Evolutionary conservation across 2,888 invertebrate genomes (phyloP).

Genomic region (Leptopilina syphax): DNA sequence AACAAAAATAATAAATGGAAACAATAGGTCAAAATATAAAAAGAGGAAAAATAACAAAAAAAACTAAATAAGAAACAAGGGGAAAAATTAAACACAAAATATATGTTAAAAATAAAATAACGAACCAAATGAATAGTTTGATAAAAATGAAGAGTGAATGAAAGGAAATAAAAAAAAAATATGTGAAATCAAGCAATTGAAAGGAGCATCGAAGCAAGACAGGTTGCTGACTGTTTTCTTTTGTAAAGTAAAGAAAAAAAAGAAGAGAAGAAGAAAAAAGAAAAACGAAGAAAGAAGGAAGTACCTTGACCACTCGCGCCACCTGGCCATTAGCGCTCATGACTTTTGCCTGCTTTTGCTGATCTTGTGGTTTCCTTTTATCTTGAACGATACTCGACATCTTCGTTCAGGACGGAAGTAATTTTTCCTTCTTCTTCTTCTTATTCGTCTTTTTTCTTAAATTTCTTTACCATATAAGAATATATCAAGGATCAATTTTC

Average conservation of each 20-base stretch:
- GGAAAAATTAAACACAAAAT: too few relatives aligned
- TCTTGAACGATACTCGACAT: slow-evolving; percentile 28
- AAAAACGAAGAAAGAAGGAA: slow-evolving; percentile 7
- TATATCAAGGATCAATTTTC: not conserved
- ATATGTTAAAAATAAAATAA: too few relatives aligned
- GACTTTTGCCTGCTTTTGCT: slow-evolving; percentile 38
- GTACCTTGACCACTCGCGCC: slow-evolving; percentile 26
- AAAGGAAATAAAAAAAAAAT: not conserved
- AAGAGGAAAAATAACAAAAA: too few relatives aligned
- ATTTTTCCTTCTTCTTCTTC: not conserved
- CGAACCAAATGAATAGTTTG: too few relatives aligned
- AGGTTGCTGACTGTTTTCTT: slow-evolving; percentile 7
- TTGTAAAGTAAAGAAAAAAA: not conserved
- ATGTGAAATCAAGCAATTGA: slow-evolving; percentile 15
- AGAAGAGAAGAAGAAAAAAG: not conserved
- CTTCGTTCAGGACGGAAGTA: slow-evolving; percentile 25
- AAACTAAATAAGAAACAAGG: too few relatives aligned
- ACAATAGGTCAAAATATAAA: too few relatives aligned
- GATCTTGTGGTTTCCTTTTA: slow-evolving; percentile 37
- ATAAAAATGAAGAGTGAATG: not conserved
- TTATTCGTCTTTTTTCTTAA: too few relatives aligned
- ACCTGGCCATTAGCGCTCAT: slow-evolving; percentile 37
- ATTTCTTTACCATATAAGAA: not conserved
- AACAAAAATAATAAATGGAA: too few relatives aligned
- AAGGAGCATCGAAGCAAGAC: slow-evolving; percentile 27